These are phyloP conservation scores for Picathartes gymnocephalus DNA, from an alignment of 2,113 vertebrate species.

Conservation along the genomic window DNA sequence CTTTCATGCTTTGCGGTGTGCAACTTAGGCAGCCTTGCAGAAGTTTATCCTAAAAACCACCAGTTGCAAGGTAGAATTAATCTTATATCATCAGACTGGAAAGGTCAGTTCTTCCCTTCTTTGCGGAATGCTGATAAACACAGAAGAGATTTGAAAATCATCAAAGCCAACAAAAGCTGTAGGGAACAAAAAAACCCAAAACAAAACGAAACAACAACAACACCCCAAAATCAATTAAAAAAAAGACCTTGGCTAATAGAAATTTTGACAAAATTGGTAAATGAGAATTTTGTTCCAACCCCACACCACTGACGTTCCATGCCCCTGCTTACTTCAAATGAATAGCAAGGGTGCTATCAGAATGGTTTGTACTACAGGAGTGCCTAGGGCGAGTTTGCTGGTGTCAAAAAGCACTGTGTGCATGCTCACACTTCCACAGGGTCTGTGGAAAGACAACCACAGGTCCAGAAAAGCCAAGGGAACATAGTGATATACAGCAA, in stretches of 20 bases:
- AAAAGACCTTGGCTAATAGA: not conserved
- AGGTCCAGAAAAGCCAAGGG: not conserved
- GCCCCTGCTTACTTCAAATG: not conserved
- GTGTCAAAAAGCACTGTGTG: not conserved
- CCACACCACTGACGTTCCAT: not conserved
- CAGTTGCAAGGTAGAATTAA: not conserved
- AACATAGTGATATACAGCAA: not conserved
- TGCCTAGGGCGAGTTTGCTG: not conserved
- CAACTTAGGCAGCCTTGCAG: not conserved
- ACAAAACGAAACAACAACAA: not conserved
- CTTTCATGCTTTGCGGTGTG: not conserved
- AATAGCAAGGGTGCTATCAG: not conserved
- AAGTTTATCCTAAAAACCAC: conserved; percentile 33
- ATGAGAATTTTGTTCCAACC: not conserved
- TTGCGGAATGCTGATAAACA: not conserved
- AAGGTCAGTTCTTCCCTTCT: not conserved
- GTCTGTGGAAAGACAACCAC: not conserved
- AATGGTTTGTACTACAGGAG: not conserved
- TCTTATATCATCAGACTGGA: not conserved
- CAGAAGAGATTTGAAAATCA: not conserved
- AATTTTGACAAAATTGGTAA: not conserved
- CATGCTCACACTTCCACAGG: not conserved
- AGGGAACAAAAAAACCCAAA: not conserved
- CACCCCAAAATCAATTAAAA: accelerated
- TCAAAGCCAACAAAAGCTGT: not conserved